Evolutionary conservation across 2,113 vertebrate genomes (phyloP), one percentile per base, ranked within the genome.

Genomic region (Elephas maximus): DNA sequence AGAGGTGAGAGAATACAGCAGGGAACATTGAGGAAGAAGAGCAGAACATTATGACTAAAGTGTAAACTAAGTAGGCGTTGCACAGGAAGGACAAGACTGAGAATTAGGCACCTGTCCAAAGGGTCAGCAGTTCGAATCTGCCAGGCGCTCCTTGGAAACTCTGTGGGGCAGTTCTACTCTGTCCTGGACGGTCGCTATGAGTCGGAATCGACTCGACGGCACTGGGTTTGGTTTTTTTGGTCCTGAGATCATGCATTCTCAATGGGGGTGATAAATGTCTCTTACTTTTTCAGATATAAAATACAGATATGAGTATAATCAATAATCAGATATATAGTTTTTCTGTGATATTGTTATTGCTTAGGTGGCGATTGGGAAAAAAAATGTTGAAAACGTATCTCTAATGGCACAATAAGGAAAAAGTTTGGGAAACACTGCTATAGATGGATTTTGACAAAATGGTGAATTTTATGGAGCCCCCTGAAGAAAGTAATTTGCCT

Each of bases 401-500:
- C 77, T 81, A 81, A 81, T 17, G 5, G 53, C 5, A 90, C 93
- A 37, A 79, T 2, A 78, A 74, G 37, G 21, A 23, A 44, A 86
- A 74, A 48, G 15, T 5, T 60, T 80, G 51, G 84, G 4, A 33
- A 79, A 93, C 41, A 62, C 30, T 85, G 8, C 30, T 77, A 5
- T 88, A 2, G 20, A 33, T 67, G 45, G 48, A 44, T 81, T 85
- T 78, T 15, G 7, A 28, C 9, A 89, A 93, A 86, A 86, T 30
- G 53, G 14, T n/a, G 69, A 67, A 18, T 87, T 92, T 74, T 65
- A 26, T 71, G 85, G 33, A 83, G 24, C 6, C 11, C 9, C 18
- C 21, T 89, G 48, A 91, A 91, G 78, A 96, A 79, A 74, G 37
- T 20, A 81, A n/a, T 15, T 88, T 90, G 17, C 48, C 18, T 82